Percentiles rank a stretch among this genome's conserved stretches.
phyloP scores from a whole-genome alignment of 2,888 invertebrate genomes.

The Ypsolopha scabrella region DNA sequence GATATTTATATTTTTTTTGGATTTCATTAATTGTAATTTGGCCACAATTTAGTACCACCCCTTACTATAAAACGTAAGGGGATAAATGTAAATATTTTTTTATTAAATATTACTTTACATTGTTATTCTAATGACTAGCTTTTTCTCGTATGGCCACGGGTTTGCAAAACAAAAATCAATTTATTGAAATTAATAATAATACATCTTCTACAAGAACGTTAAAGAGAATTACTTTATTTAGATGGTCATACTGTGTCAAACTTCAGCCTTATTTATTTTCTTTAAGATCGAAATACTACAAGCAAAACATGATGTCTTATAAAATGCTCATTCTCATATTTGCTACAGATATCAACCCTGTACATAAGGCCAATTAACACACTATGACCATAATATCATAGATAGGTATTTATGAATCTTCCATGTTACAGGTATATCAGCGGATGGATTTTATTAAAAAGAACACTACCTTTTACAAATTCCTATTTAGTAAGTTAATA shows the following conservation, averaged over 20 bases:
- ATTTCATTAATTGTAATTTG: constrained; percentile 67
- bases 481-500: constrained; percentile 43
- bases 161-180: constrained; percentile 12
- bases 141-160: constrained; percentile 62
- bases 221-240: background rate
- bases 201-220: background rate
- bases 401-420: constrained; percentile 17
- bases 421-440: constrained; percentile 35
- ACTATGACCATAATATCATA: too few species aligned
- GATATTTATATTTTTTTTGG: constrained; percentile 61
- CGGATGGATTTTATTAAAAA: constrained; percentile 53
- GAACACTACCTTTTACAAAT: constrained; percentile 54
- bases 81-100: constrained; percentile 61
- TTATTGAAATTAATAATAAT: constrained; percentile 1
- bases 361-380: too few species aligned
- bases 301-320: too few species aligned
- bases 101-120: constrained; percentile 55
- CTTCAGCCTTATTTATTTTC: too few species aligned
- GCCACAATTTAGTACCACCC: constrained; percentile 65
- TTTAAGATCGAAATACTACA: too few species aligned
- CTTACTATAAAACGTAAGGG: constrained; percentile 56
- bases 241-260: constrained; percentile 3
- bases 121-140: constrained; percentile 68
- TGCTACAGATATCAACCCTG: too few species aligned
- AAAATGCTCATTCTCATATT: too few species aligned